Evolutionary conservation across 2,113 vertebrate species (phyloP).

Genomic region (Rattus norvegicus): GRCr8 NC_086020.1:65011001-65011500

Average conservation of each 20-base stretch:
- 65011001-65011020: not conserved
- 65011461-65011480: not conserved
- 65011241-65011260: not conserved
- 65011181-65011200: not conserved
- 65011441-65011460: too few species aligned
- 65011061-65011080: not conserved
- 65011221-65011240: not conserved
- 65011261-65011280: not conserved
- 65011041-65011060: not conserved
- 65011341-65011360: not conserved
- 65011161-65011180: not conserved
- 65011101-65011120: not conserved
- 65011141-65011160: fast-evolving
- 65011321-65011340: not conserved
- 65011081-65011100: not conserved
- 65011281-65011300: not conserved
- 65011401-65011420: not conserved
- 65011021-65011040: not conserved
- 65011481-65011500: not conserved
- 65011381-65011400: not conserved
- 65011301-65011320: not conserved
- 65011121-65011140: not conserved
- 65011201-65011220: not conserved
- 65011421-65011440: not conserved
- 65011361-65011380: not conserved